A percentile compares a stretch with the other conserved stretches of the same genome.
These are phyloP conservation scores for Sparus aurata DNA, from an alignment of 2,797 vertebrate genomes.

Conservation along the genomic window DNA sequence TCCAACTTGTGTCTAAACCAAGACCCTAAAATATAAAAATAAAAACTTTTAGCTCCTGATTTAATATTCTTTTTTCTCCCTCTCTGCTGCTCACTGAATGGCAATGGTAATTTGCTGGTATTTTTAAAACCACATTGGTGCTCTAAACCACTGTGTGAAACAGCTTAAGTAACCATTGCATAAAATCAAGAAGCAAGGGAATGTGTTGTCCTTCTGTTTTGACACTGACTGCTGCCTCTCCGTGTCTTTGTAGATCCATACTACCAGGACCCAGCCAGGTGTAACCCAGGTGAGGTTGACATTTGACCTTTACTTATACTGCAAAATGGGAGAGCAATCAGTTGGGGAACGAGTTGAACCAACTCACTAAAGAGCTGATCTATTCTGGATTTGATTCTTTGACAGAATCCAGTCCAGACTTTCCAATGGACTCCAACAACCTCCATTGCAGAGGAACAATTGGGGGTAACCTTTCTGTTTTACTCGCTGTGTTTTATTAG, in stretches of 20 bases:
- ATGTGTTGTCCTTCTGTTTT: not conserved
- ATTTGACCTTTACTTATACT: not conserved
- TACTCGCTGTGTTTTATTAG: not conserved
- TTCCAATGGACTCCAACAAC: constrained; percentile 93
- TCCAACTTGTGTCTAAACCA: too few species aligned
- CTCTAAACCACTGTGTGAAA: too few species aligned
- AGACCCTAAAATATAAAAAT: too few species aligned
- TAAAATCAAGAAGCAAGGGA: too few species aligned
- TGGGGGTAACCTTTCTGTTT: constrained; percentile 64
- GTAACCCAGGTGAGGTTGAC: constrained; percentile 82
- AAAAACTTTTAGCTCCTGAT: too few species aligned
- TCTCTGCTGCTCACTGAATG: too few species aligned
- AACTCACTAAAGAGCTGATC: not conserved
- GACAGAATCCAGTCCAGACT: constrained; percentile 88
- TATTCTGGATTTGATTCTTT: constrained; percentile 29
- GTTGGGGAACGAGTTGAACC: not conserved
- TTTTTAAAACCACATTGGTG: too few species aligned
- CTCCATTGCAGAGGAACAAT: constrained; percentile 90
- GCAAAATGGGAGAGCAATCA: too few species aligned
- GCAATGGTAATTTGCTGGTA: too few species aligned
- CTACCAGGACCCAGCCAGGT: constrained; percentile 82
- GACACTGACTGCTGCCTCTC: constrained; percentile 17
- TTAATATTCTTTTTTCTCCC: too few species aligned
- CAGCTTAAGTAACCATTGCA: too few species aligned
- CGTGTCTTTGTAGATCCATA: constrained; percentile 74